These are phyloP conservation scores for Lasioglossum pauxillum DNA, from an alignment of 2,888 invertebrate species.

Conservation along the genomic window DNA sequence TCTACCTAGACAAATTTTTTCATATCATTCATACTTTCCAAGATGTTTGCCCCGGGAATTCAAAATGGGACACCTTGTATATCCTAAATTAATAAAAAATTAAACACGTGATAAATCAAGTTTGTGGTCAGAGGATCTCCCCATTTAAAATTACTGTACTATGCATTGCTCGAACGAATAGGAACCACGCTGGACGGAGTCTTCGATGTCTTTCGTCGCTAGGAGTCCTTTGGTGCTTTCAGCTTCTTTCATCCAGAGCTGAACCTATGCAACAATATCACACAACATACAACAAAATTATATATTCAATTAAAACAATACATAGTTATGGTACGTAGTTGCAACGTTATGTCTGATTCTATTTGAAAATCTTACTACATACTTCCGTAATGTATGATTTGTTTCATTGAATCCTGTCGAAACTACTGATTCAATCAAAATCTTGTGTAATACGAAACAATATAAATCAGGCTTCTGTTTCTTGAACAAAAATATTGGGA, in stretches of 20 bases:
- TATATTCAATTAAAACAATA: not conserved
- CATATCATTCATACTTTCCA: not conserved
- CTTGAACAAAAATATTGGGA: not conserved
- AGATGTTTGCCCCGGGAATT: not conserved
- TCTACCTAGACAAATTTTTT: no score
- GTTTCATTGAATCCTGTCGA: not conserved
- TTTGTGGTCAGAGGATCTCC: not conserved
- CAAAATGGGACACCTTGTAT: not conserved
- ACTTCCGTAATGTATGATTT: not conserved
- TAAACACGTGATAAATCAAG: not conserved
- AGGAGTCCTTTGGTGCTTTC: conserved; percentile 86
- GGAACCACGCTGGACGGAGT: conserved; percentile 61
- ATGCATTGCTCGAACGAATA: conserved; percentile 76
- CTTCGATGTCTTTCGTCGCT: conserved; percentile 76
- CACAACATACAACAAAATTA: not conserved
- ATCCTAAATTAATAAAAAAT: not conserved
- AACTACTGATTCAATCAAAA: not conserved
- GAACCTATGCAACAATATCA: conserved; percentile 81
- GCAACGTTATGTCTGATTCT: not conserved
- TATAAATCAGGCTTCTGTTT: not conserved
- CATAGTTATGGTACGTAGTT: not conserved
- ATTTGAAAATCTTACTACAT: not conserved
- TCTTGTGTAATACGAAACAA: not conserved
- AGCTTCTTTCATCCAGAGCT: conserved; percentile 87
- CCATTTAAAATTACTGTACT: conserved; percentile 72